A percentile compares a stretch with the other conserved stretches of the same genome.
Evolutionary conservation across 2,797 vertebrate species (phyloP).

Genomic region (Champsocephalus gunnari): DNA sequence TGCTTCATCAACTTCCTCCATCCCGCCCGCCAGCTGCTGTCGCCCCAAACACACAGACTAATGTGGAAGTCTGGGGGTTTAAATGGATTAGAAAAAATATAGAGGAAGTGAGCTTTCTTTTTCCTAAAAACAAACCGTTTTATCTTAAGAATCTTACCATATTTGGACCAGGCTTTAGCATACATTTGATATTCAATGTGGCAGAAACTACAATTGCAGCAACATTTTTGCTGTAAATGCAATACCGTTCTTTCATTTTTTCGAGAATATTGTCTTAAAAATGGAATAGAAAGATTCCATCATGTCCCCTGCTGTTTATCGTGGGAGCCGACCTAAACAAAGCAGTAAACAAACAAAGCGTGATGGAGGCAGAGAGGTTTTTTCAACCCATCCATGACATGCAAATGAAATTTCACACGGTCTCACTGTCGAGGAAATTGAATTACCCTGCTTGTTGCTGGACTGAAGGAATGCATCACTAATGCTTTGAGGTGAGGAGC

Average conservation of each 20-base stretch:
- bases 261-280: slow-evolving; percentile 1
- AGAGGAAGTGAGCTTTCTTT: background rate
- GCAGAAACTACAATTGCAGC: background rate
- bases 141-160: background rate
- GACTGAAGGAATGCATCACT: slow-evolving; percentile 82
- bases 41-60: slow-evolving; percentile 30
- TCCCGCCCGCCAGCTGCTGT: slow-evolving; percentile 77
- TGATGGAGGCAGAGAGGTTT: slow-evolving; percentile 32
- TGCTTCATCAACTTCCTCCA: slow-evolving; percentile 71
- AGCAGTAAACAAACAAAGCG: slow-evolving; percentile 68
- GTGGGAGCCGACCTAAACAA: slow-evolving; percentile 43
- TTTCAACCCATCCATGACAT: slow-evolving; percentile 44
- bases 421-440: slow-evolving; percentile 78
- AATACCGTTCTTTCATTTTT: background rate
- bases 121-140: background rate
- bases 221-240: background rate
- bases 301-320: slow-evolving; percentile 61
- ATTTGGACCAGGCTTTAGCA: background rate
- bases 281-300: slow-evolving; percentile 32
- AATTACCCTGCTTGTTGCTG: slow-evolving; percentile 77
- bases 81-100: slow-evolving; percentile 12
- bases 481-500: slow-evolving; percentile 80
- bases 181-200: background rate
- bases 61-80: slow-evolving; percentile 18
- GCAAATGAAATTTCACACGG: slow-evolving; percentile 80